phyloP scores from a whole-genome alignment of 1,140 invertebrate species.

The Drosophila yakuba region DNA sequence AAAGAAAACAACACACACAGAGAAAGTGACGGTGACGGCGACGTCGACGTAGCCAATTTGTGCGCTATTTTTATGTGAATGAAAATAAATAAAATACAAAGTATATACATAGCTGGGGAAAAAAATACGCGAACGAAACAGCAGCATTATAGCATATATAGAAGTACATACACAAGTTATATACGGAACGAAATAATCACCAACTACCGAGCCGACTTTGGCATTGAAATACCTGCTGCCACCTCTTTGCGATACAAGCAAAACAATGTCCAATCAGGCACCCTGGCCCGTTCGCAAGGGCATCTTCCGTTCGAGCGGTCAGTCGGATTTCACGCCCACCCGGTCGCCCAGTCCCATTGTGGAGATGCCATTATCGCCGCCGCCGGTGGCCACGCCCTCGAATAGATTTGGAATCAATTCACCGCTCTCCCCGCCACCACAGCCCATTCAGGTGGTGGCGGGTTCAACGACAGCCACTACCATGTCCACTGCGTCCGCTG shows the following conservation, averaged over 20 bases:
- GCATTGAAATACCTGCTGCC: slow-evolving; percentile 54
- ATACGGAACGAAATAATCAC: slow-evolving; percentile 27
- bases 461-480: slow-evolving; percentile 29
- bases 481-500: slow-evolving; percentile 66
- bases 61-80: slow-evolving; percentile 79
- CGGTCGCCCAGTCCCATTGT: slow-evolving; percentile 83
- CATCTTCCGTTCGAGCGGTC: slow-evolving; percentile 86
- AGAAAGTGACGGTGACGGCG: slow-evolving; percentile 41
- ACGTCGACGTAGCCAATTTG: slow-evolving; percentile 71
- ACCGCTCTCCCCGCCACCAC: slow-evolving; percentile 76
- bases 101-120: slow-evolving; percentile 45
- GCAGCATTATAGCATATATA: neutral
- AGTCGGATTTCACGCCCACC: slow-evolving; percentile 82
- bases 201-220: slow-evolving; percentile 39
- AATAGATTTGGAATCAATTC: slow-evolving; percentile 40
- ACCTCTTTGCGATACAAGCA: neutral
- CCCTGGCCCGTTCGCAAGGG: slow-evolving; percentile 89
- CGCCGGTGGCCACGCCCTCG: slow-evolving; percentile 70
- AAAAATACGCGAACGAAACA: slow-evolving; percentile 20
- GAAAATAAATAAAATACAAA: slow-evolving; percentile 69
- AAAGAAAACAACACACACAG: slow-evolving; percentile 16
- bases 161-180: slow-evolving; percentile 12
- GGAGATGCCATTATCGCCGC: slow-evolving; percentile 84
- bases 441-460: slow-evolving; percentile 75
- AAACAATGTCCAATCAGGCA: slow-evolving; percentile 84